Evolutionary conservation across 2,888 invertebrate species (phyloP), one percentile per base, ranked within the genome.

Genomic region (Yponomeuta cagnagella): DNA sequence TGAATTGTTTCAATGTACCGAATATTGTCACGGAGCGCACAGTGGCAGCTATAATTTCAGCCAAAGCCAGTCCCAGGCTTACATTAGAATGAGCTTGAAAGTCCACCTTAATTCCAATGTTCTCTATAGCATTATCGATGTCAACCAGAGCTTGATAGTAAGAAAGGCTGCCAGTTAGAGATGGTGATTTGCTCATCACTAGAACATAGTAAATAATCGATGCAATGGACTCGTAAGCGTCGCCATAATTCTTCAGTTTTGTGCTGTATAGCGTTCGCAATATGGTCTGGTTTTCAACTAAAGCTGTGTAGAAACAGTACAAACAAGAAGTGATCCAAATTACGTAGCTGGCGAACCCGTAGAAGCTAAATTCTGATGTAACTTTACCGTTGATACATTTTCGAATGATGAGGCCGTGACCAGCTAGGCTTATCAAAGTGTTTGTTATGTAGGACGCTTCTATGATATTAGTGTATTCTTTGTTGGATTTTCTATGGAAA

Each of bases 191-290:
- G 8, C 52, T 58, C 52, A 58, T 58, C 52, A 58, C 52, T 58
- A 58, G 78, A 74, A 58, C 82, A 78, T 2, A 82, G 5, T 79
- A 86, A 0, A 78, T 0, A 0, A 79, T 70, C 2, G 83, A 80
- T 1, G 77, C 74, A 23, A 80, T 73, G 71, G 80, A 80, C 73
- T 88, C 87, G 43, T 80, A 81, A 68, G 80, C 79, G 71, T 89
- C 89, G 0, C 88, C 89, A 71, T 88, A 89, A 10, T 82, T 79
- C 72, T 80, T 78, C 31, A 89, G 73, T 75, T 81, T 85, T 0
- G 89, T 89, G 12, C 82, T 77, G 70, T 85, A 86, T 15, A 89
- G 73, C n/a, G 76, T 75, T 48, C 87, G 78, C 15, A 89, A 72
- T 58, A 89, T 79, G 0, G 84, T 83, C 73, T 87, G 85, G 66